These are phyloP conservation scores for Heterohyrax brucei DNA, from an alignment of 2,797 vertebrate species.

Conservation along the genomic window DNA sequence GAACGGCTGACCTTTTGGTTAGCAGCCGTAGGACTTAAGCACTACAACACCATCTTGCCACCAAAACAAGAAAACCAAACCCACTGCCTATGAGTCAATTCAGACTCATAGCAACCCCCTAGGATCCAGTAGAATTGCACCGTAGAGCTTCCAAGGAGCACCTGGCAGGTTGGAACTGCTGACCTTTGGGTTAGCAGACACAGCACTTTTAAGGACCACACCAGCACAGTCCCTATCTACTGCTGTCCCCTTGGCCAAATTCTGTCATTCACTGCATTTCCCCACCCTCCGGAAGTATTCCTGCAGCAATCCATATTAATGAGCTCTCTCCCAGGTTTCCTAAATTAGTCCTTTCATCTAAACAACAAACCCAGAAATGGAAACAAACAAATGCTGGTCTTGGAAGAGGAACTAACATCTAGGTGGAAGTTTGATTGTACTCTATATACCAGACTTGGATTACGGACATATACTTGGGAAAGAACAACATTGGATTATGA, in stretches of 20 bases:
- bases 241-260: neutral
- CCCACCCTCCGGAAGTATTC: neutral
- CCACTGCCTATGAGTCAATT: too few relatives aligned
- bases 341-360: neutral
- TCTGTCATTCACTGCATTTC: neutral
- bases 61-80: too few relatives aligned
- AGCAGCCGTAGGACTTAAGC: too few relatives aligned
- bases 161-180: too few relatives aligned
- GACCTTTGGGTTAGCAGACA: too few relatives aligned
- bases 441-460: neutral
- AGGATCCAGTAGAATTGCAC: too few relatives aligned
- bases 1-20: too few relatives aligned
- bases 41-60: too few relatives aligned
- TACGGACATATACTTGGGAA: neutral
- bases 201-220: too few relatives aligned
- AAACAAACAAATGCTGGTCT: neutral
- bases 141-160: too few relatives aligned
- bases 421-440: neutral
- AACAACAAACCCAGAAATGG: conserved; percentile 32
- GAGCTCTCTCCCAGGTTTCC: neutral
- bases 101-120: too few relatives aligned
- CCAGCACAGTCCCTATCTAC: too few relatives aligned
- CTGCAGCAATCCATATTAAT: neutral
- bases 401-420: neutral
- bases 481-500: conserved; percentile 47